Conservation (phyloP, 2,888 invertebrate genomes). For the Philereme transversata region DNA sequence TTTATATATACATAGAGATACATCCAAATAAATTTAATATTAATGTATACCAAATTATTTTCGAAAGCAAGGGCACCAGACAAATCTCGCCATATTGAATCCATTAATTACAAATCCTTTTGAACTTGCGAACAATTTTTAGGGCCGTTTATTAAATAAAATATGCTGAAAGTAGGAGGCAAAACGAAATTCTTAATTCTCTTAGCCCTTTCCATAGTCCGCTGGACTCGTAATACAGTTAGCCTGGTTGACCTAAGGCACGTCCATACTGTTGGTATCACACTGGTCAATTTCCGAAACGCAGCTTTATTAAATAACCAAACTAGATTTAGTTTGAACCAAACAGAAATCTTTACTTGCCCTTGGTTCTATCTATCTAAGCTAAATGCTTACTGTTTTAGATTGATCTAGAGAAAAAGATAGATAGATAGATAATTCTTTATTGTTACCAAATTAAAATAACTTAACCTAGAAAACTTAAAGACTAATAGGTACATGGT, state of each 20-base stretch:
- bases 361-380: too few species aligned
- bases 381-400: too few species aligned
- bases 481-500: too few species aligned
- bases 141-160: slow-evolving; percentile 44
- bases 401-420: too few species aligned
- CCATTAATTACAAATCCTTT: slow-evolving; percentile 36
- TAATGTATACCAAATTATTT: too few species aligned
- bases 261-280: neutral
- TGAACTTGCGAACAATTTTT: slow-evolving; percentile 36
- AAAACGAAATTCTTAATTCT: slow-evolving; percentile 44
- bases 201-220: slow-evolving; percentile 37
- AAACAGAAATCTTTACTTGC: neutral
- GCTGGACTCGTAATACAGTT: slow-evolving; percentile 45
- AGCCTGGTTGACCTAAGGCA: slow-evolving; percentile 28
- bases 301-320: neutral
- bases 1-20: too few species aligned
- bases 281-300: neutral
- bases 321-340: neutral
- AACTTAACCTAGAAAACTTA: too few species aligned
- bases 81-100: slow-evolving; percentile 30
- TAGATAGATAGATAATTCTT: too few species aligned
- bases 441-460: too few species aligned
- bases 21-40: slow-evolving; percentile 12
- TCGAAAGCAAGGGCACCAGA: slow-evolving; percentile 1
- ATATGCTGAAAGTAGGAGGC: slow-evolving; percentile 33